These are phyloP conservation scores for Tigriopus californicus DNA, from an alignment of 2,888 invertebrate species.

Conservation along the genomic window DNA sequence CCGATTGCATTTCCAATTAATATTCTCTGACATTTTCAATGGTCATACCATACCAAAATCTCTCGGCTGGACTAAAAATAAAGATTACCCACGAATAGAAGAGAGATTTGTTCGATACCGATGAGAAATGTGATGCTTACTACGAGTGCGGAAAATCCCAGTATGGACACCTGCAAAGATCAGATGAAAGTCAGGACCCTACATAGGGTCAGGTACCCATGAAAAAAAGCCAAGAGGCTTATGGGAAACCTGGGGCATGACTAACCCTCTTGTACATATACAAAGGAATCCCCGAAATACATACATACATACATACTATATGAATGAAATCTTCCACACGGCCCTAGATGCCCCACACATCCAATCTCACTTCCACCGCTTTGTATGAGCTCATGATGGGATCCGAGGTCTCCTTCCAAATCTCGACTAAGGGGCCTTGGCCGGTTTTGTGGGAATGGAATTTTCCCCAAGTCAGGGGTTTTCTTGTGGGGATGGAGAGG, in stretches of 20 bases:
- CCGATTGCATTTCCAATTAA: constrained; percentile 56
- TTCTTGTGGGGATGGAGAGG: constrained; percentile 62
- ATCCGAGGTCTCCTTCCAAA: constrained; percentile 44
- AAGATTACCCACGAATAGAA: no score
- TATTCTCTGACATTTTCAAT: constrained; percentile 64
- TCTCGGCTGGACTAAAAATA: constrained; percentile 60
- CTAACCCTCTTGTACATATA: no score
- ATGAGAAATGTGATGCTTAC: no score
- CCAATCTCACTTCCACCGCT: constrained; percentile 62
- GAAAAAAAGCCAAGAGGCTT: no score
- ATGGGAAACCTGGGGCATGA: no score
- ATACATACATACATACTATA: no score
- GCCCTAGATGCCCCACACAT: constrained; percentile 80
- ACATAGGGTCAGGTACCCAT: no score
- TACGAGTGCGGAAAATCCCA: no score
- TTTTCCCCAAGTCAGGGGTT: constrained; percentile 48
- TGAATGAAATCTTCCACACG: constrained; percentile 73
- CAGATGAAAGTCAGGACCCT: no score
- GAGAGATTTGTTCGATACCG: not conserved
- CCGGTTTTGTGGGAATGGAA: constrained; percentile 63
- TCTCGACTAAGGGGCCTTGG: constrained; percentile 62
- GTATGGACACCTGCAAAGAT: no score
- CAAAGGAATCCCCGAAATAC: no score
- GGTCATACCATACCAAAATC: constrained; percentile 65
- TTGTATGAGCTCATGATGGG: constrained; percentile 92